Evolutionary conservation across 2,797 vertebrate genomes (phyloP), one percentile per base, ranked within the genome.

Genomic region (Cheirogaleus major): DNA sequence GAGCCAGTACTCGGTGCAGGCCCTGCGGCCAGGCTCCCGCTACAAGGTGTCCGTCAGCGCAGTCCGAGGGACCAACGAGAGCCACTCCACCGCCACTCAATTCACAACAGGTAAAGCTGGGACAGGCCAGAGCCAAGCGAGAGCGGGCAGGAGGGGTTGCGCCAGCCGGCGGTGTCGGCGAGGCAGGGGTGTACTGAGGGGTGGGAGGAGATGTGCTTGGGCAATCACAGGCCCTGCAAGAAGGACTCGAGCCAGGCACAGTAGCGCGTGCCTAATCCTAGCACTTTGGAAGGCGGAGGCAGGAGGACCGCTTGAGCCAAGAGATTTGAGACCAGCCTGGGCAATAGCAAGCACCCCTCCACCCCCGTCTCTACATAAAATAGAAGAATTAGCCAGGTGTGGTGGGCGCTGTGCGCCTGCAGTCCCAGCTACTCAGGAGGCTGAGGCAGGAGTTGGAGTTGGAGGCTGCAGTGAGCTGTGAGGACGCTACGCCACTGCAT

Each of bases 1-100:
- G 95, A 99, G 99, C 98, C 99, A 99, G 97, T 99, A 99, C 98
- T 99, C 99, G 10, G 98, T 99, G 89, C 99, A 99, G 99, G 99
- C 99, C 89, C 98, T 99, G 92, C 98, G 99, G 86, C 99, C 99
- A 0, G 99, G 99, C 9, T 99, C 99, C 5, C 99, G 85, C 91
- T 99, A 99, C 15, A 98, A 98, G 96, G 99, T 99, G 27, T 99
- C 99, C 2, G 98, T 99, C 97, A 99, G 99, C 0, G 99, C 99
- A 7, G 98, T 99, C 32, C 99, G 99, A n/a, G 99, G 99, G 32
- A 98, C 99, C 98, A 99, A 99, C 9, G 99, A 99, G 97, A 99
- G 99, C 27, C 98, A 98, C 81, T 98, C 99, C 7, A 98, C 99
- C 92, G 99, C 98, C 81, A 98, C 99, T 27, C 99, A 99, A 95